Percentiles rank a stretch among this genome's conserved stretches.
Conservation (phyloP, 1,140 invertebrate genomes). For the Apocrypta bakeri region DNA sequence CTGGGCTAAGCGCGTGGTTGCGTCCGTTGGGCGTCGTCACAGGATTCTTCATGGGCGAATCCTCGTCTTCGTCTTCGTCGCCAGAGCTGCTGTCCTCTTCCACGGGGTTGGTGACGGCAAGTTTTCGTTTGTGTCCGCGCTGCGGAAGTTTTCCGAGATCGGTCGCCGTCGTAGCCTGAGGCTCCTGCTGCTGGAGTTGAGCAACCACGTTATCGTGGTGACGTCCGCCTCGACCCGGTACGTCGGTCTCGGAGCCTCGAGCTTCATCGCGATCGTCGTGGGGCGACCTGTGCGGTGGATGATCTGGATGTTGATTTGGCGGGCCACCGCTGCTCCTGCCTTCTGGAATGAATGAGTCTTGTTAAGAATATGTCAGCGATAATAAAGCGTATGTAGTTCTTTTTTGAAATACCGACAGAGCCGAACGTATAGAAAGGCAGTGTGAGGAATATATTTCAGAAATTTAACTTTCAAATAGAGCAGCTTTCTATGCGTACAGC, state of each 20-base stretch:
- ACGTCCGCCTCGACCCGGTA: constrained; percentile 69
- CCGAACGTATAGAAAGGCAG: neutral
- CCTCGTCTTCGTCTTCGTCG: constrained; percentile 77
- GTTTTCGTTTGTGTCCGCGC: constrained; percentile 76
- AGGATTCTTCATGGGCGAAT: constrained; percentile 57
- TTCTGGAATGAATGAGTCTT: constrained; percentile 66
- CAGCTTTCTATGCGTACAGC: too few species aligned
- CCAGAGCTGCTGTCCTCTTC: constrained; percentile 76
- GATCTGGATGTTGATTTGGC: constrained; percentile 75
- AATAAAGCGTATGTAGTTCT: neutral
- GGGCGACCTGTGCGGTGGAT: constrained; percentile 72
- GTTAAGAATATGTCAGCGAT: neutral
- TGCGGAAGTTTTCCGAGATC: constrained; percentile 7
- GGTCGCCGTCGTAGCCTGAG: constrained; percentile 56
- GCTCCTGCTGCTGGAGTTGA: constrained; percentile 70
- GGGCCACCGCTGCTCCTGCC: constrained; percentile 76
- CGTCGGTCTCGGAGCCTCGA: constrained; percentile 74
- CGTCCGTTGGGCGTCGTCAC: constrained; percentile 63
- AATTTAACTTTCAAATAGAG: constrained; percentile 34
- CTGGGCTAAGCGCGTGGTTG: constrained; percentile 76
- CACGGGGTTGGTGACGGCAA: constrained; percentile 54
- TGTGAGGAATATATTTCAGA: neutral
- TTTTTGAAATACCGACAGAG: neutral
- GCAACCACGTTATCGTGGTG: constrained; percentile 75
- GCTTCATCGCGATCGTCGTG: constrained; percentile 76